A percentile compares a stretch with the other conserved stretches of the same genome.
Conservation (phyloP, 2,888 invertebrate species). For the Nomada ruficornis region DNA sequence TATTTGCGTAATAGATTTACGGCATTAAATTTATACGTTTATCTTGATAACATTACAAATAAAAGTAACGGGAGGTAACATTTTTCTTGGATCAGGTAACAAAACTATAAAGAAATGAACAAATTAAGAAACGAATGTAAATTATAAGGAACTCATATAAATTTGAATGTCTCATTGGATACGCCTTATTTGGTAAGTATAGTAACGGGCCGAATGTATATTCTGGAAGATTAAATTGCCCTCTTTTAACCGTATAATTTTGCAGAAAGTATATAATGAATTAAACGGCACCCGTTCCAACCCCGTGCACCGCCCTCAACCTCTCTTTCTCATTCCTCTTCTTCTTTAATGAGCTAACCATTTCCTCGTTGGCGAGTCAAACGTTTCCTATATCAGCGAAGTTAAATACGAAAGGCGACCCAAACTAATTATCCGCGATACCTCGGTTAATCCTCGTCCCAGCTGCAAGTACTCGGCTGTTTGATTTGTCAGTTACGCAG, state of each 20-base stretch:
- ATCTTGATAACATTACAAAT: too few species aligned
- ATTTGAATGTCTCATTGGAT: background rate
- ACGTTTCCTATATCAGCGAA: constrained; percentile 40
- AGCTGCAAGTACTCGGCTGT: constrained; percentile 21
- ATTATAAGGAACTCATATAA: background rate
- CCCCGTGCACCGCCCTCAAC: background rate
- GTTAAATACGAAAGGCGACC: constrained; percentile 44
- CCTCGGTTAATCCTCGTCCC: constrained; percentile 46
- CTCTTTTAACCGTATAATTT: constrained; percentile 34
- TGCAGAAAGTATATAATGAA: constrained; percentile 33
- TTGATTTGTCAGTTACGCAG: constrained; percentile 27
- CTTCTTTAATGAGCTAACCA: constrained; percentile 52
- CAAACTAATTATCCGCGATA: constrained; percentile 59
- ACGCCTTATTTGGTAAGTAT: background rate
- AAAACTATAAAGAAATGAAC: background rate
- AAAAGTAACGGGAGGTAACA: too few species aligned
- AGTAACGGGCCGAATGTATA: background rate
- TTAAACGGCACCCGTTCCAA: constrained; percentile 17
- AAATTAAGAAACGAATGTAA: background rate
- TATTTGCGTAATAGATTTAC: too few species aligned
- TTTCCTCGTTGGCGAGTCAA: constrained; percentile 45
- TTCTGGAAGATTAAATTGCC: constrained; percentile 2
- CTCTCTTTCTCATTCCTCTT: background rate
- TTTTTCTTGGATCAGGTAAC: too few species aligned
- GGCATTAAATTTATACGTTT: too few species aligned